Base-by-base conservation (phyloP, 1,140 invertebrate genomes). In the Drosophila ficusphila region DNA sequence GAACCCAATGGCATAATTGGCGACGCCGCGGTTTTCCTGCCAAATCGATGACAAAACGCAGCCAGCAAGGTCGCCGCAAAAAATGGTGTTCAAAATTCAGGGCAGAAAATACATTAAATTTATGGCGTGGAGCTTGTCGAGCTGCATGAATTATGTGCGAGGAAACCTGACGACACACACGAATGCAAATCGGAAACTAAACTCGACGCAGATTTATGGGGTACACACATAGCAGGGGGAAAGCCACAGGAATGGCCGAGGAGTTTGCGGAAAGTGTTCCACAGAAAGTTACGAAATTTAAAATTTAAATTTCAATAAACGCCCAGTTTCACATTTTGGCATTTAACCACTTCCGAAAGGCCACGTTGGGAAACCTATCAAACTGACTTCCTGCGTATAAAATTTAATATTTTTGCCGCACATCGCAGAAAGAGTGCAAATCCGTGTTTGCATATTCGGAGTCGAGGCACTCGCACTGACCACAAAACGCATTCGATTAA, bases 41-140 rank as follows among this genome's bases (percentile, higher is more conserved):
- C 76, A 77, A 86, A 85, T 86, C 81, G 67, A 85, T 86, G 81
- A 52, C 68, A 69, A 64, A 79, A 77, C 53, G 61, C 61, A 49
- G 58, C 42, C 46, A 76, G 72, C 81, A 85, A 86, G 79, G 81
- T 76, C 81, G 67, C 61, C 70, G 79, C 5, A 70, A 76, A 75
- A 58, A 44, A 62, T 52, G 62, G 23, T 29, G 65, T 29, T 60
- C 53, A 51, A 51, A 64, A 25, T 64, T 47, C 6, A 19, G 42
- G 23, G 49, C 48, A 18, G 39, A 62, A 74, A 65, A 70, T 57
- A 57, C 57, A 47, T 23, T 12, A 53, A 86, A 83, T 86, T 83
- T 83, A 83, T 83, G 56, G 72, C 81, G 60, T 54, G 46, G 46
- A 27, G 73, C 62, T 52, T 73, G 69, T 73, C 69, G 77, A 21